Base-by-base conservation (phyloP, 2,797 vertebrate species). In the Sitta carolinensis region DNA sequence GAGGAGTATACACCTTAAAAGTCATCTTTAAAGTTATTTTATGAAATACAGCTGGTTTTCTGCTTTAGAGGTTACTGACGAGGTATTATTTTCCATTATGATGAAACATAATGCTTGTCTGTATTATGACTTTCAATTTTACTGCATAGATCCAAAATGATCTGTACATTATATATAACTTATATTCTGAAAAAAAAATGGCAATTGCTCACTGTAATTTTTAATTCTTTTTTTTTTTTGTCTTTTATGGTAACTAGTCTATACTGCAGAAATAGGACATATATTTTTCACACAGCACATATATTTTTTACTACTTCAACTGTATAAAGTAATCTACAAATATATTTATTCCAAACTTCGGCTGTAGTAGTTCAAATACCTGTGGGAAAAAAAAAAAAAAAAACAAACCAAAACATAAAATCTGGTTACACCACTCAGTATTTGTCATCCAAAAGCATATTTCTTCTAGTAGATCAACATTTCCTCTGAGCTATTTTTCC, bases 21-120 rank as follows among this genome's bases (percentile, higher is more conserved):
- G 42, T 54, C 1, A 68, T 87, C 40, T 87, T 82, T 51, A 79
- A 63, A 76, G 20, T 38, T 92, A 38, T 83, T 73, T 79, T 73
- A 50, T 66, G 10, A 91, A 70, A 76, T 61, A 61, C 11, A 34
- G 8, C 3, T 58, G 22, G 5, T 76, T 76, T 90, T 78, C 36
- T 87, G 3, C 17, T 82, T 89, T 82, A 70, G 83, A 93, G 21
- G 18, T 94, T 89, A 66, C 48, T 55, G 40, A 64, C 43, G 25
- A 82, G 43, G 13, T 55, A 59, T 40, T 78, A 15, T 79, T 79
- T 90, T 82, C 40, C 29, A 52, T 89, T 84, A 67, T 0, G 9
- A 67, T 73, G n/a, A 83, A 82, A 73, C 29, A 61, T 7, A 38
- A 40, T 74, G 15, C 15, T 84, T 0, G 0, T 42, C 48, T 61